Percentiles rank a stretch among this genome's conserved stretches.
These are phyloP conservation scores for Hippopotamyrus pictus DNA, from an alignment of 2,797 vertebrate species.

Conservation along the genomic window DNA sequence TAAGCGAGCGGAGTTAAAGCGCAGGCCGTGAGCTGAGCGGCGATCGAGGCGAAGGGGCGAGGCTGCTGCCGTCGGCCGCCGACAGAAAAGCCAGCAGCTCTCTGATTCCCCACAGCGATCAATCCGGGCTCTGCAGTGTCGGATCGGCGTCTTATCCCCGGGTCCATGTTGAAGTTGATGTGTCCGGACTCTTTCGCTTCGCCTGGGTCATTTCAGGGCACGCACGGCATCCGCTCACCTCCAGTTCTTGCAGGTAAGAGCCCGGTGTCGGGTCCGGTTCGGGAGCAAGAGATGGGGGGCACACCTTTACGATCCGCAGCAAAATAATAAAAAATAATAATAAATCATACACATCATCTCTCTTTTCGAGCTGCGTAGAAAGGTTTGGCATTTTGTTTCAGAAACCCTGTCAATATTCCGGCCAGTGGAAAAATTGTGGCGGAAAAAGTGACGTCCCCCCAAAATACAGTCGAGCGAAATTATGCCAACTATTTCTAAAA, in stretches of 20 bases:
- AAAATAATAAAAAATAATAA: background rate
- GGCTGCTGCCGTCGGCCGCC: slow-evolving; percentile 34
- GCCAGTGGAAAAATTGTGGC: slow-evolving; percentile 19
- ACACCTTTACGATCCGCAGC: background rate
- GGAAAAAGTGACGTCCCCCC: slow-evolving; percentile 36
- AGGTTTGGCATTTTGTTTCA: slow-evolving; percentile 50
- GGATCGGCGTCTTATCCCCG: slow-evolving; percentile 29
- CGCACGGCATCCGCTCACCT: slow-evolving; percentile 23
- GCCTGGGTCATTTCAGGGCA: slow-evolving; percentile 58
- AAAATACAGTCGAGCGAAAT: background rate
- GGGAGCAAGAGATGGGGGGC: slow-evolving; percentile 10
- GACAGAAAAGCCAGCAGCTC: slow-evolving; percentile 25
- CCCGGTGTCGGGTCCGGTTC: background rate
- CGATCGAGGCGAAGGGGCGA: slow-evolving; percentile 21
- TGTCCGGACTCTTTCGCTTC: slow-evolving; percentile 21
- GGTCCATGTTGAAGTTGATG: slow-evolving; percentile 49
- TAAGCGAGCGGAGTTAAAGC: slow-evolving; percentile 20
- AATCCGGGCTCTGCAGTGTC: slow-evolving; percentile 38
- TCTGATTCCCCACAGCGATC: slow-evolving; percentile 45
- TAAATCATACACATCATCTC: background rate
- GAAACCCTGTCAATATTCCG: slow-evolving; percentile 19
- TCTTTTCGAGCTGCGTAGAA: slow-evolving; percentile 41
- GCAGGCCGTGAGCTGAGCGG: slow-evolving; percentile 14
- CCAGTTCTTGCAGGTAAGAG: background rate
- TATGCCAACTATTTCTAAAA: background rate